Percentiles rank a stretch among this genome's conserved stretches.
phyloP scores from a whole-genome alignment of 1,140 invertebrate genomes.

The Temnothorax nylanderi region DNA sequence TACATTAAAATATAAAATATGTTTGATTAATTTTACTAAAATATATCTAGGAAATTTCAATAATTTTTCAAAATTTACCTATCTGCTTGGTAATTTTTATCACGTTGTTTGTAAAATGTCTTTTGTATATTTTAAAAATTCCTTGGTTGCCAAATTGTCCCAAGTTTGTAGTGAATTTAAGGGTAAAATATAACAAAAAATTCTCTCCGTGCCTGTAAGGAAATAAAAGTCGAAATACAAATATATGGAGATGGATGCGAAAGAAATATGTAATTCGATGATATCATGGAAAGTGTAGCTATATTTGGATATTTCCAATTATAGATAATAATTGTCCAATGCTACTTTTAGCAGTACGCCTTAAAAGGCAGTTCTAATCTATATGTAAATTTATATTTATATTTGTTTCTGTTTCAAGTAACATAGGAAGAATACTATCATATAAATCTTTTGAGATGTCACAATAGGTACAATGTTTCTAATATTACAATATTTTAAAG shows the following conservation, averaged over 20 bases:
- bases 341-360: neutral
- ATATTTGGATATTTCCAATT: constrained; percentile 9
- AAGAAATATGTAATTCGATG: neutral
- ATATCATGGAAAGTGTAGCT: neutral
- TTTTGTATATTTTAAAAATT: too few species aligned
- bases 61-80: too few species aligned
- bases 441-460: neutral
- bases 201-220: neutral
- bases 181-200: too few species aligned
- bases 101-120: too few species aligned
- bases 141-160: too few species aligned
- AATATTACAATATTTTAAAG: neutral
- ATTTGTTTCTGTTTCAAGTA: neutral
- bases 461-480: neutral
- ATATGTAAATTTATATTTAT: neutral
- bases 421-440: neutral
- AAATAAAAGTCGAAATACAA: neutral
- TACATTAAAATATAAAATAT: too few species aligned
- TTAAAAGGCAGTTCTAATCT: neutral
- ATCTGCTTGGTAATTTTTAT: too few species aligned
- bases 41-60: too few species aligned
- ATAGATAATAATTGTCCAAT: neutral
- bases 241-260: neutral
- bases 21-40: too few species aligned
- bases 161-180: too few species aligned